These are phyloP conservation scores for Cerastoderma edule DNA, from an alignment of 2,888 invertebrate genomes.

Conservation along the genomic window DNA sequence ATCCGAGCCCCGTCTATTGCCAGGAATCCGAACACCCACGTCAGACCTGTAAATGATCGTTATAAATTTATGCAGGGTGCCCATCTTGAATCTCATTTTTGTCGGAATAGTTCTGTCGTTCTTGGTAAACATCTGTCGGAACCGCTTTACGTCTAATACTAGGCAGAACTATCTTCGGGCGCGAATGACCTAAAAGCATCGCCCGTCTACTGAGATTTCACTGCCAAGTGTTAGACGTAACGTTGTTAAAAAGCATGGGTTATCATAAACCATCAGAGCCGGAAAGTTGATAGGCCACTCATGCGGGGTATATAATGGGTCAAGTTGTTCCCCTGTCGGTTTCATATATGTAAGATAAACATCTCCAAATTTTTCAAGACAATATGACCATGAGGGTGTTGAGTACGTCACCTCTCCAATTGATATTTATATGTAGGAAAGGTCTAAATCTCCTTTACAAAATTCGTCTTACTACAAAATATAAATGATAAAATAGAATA, in stretches of 20 bases:
- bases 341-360: background rate
- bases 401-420: too few species aligned
- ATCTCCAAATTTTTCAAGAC: background rate
- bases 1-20: slow-evolving; percentile 75
- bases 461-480: background rate
- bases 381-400: too few species aligned
- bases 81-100: slow-evolving; percentile 1
- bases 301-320: too few species aligned
- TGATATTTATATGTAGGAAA: too few species aligned
- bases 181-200: background rate
- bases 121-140: background rate
- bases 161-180: background rate
- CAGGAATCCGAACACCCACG: slow-evolving; percentile 82
- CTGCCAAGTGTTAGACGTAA: background rate
- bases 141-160: background rate
- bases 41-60: slow-evolving; percentile 68
- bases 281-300: too few species aligned
- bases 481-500: background rate
- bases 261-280: too few species aligned
- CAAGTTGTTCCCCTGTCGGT: too few species aligned
- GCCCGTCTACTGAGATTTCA: background rate
- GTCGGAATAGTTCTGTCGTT: background rate
- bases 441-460: too few species aligned
- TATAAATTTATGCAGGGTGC: background rate
- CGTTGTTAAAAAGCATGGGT: too few species aligned